Base-by-base conservation (phyloP, 2,888 invertebrate species). In the Acanthacorydalis orientalis region DNA sequence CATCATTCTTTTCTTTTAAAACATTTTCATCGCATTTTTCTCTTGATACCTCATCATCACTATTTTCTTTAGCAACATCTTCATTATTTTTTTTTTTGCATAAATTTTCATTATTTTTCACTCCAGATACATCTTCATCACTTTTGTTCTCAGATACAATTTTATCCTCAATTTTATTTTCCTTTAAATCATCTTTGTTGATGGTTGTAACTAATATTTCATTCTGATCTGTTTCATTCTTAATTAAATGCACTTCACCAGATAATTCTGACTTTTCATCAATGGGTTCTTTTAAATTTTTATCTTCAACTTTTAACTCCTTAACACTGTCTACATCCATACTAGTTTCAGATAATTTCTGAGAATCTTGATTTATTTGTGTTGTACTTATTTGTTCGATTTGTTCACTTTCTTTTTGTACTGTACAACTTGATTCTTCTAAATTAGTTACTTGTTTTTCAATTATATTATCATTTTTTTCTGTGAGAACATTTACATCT, bases 121-220 rank as follows among this genome's bases (percentile, higher is more conserved):
- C 41, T 59, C 61, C 57, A 56, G 54, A 61, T 55, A 64, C 48
- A 42, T 33, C 33, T 15, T 49, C 68, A 68, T 68, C 64, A 67
- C 68, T 65, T 67, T 65, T 64, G 64, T 59, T 62, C 62, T 64
- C 57, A 64, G 65, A 67, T 64, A 57, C 59, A 53, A 57, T 54
- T 57, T 61, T 63, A 53, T 64, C 63, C 54, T 57, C 54, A 15
- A 12, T 16, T 41, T 41, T 59, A 53, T 57, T 54, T 58, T 62
- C 63, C 53, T 64, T 62, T 54, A 58, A 53, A 51, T 56, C 50
- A 59, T 57, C 48, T 59, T 54, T 53, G 57, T 60, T 57, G 52
- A 58, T 57, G 60, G 58, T 56, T 61, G 34, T 31, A 35, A 65
- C 60, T 63, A 64, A 60, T 52, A 61, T 57, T 59, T 68, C 69